Base-by-base conservation (phyloP, 2,888 invertebrate species). In the Ornithoptera priamus region DNA sequence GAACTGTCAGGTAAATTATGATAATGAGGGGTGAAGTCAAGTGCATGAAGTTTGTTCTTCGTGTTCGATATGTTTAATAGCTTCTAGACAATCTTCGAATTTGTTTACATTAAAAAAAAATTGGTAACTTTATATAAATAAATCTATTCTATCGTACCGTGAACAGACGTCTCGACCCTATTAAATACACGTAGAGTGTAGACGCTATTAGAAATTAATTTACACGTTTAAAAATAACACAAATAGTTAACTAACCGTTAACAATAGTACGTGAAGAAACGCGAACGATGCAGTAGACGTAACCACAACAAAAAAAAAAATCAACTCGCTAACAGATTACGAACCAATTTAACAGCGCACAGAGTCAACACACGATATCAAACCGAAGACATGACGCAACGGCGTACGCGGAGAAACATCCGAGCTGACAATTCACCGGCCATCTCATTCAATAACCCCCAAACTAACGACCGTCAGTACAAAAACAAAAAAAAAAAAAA, bases 361-460 rank as follows among this genome's bases (percentile, higher is more conserved):
- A 81, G 81, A 81, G 76, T 83, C 84, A 84, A 85, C 86, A 87
- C 78, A 81, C 78, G 78, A 77, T 81, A 81, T 80, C 81, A 80
- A 80, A 76, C 59, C 74, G 76, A 75, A 79, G 85, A 89, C 88
- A 86, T 89, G 85, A 82, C 78, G 77, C 75, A 76, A 73, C 73
- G 77, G 72, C 62, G 72, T 71, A 72, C n/a, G 69, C 24, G 67
- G 71, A 72, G 62, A 71, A 71, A 71, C 75, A 46, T 76, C 72
- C 74, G 76, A 80, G 77, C 84, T 81, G 78, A 82, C 86, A 88
- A 89, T 88, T 87, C 86, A 84, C 80, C 82, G 84, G 82, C 89
- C 87, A 90, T 90, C 90, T 86, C 89, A 91, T 92, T 92, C 92
- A 91, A 91, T 91, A 89, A 88, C 85, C 89, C 86, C 85, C 77